Percentiles rank a stretch among this genome's conserved stretches.
Evolutionary conservation across 2,797 vertebrate genomes (phyloP).

Genomic region (Molossus molossus): DNA sequence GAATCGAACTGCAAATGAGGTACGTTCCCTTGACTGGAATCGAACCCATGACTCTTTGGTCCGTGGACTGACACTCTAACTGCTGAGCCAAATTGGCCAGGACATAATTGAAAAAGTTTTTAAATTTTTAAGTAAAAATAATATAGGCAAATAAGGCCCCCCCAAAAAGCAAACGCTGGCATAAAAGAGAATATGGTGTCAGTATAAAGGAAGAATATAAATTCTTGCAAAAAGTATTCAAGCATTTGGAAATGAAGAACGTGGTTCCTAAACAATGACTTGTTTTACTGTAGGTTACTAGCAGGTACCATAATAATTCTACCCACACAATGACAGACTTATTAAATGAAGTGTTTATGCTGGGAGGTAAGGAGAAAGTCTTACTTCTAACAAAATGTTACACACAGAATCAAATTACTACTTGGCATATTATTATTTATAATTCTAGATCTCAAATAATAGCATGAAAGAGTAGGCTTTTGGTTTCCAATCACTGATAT

Average conservation of each 20-base stretch:
- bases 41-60: too few species aligned
- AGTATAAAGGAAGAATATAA: background rate
- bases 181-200: background rate
- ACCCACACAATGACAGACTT: slow-evolving; percentile 41
- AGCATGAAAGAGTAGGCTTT: background rate
- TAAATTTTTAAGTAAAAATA: background rate
- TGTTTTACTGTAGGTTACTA: background rate
- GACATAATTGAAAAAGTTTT: background rate
- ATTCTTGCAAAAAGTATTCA: slow-evolving; percentile 21
- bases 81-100: too few species aligned
- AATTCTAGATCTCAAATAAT: slow-evolving; percentile 45
- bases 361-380: background rate
- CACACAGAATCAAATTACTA: slow-evolving; percentile 66
- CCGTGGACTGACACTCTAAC: too few species aligned
- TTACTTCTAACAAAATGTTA: slow-evolving; percentile 66
- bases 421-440: slow-evolving; percentile 9
- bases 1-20: too few species aligned
- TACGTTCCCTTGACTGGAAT: too few species aligned
- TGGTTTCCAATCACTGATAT: slow-evolving; percentile 16
- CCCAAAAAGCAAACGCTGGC: background rate
- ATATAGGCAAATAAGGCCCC: background rate
- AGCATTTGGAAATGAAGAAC: slow-evolving; percentile 45
- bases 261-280: background rate
- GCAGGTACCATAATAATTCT: background rate
- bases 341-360: slow-evolving; percentile 32